Evolutionary conservation across 1,140 invertebrate genomes (phyloP).

Genomic region (Paraescarpia echinospica): DNA sequence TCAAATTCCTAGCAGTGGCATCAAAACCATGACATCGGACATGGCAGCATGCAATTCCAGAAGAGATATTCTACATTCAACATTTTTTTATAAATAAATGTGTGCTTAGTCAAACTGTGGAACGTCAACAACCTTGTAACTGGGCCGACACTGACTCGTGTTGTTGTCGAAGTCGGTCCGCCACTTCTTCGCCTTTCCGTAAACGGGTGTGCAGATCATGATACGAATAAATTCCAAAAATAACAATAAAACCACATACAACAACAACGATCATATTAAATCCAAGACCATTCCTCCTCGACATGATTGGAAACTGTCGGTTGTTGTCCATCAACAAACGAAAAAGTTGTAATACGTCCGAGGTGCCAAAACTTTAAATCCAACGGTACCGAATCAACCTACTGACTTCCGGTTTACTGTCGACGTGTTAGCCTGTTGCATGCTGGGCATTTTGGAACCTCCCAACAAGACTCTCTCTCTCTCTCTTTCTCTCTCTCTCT

Average conservation of each 20-base stretch:
- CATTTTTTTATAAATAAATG: no score
- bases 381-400: background rate
- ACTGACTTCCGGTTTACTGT: background rate
- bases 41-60: background rate
- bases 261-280: slow-evolving; percentile 8
- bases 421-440: slow-evolving; percentile 16
- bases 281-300: slow-evolving; percentile 8
- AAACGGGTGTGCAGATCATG: slow-evolving; percentile 5
- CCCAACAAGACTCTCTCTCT: background rate
- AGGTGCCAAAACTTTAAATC: background rate
- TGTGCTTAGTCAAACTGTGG: background rate
- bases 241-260: background rate
- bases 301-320: background rate
- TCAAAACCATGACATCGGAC: background rate
- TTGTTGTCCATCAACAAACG: background rate
- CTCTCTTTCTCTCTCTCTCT: no score
- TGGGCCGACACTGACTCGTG: slow-evolving; percentile 38
- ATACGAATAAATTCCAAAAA: slow-evolving; percentile 19
- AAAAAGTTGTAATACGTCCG: background rate
- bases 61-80: background rate
- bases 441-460: background rate
- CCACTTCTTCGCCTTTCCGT: background rate
- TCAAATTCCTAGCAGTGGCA: no score
- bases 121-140: slow-evolving; percentile 33
- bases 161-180: slow-evolving; percentile 30